A percentile compares a stretch with the other conserved stretches of the same genome.
These are phyloP conservation scores for Spondyliosoma cantharus DNA, from an alignment of 2,797 vertebrate genomes.

Conservation along the genomic window DNA sequence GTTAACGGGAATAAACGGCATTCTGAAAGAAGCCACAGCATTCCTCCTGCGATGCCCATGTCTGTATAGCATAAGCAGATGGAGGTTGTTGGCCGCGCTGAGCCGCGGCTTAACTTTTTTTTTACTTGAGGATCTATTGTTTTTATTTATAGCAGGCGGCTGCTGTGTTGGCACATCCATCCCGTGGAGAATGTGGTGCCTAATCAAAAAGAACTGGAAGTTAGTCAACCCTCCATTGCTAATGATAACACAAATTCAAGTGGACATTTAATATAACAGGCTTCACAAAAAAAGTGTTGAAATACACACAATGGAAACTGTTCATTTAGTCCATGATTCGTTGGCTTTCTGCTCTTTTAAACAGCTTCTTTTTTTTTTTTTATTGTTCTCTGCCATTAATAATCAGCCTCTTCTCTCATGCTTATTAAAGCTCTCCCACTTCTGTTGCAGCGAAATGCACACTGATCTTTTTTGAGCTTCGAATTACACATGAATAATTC, in stretches of 20 bases:
- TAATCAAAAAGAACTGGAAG: conserved; percentile 35
- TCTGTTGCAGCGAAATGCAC: conserved; percentile 25
- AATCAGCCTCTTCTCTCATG: conserved; percentile 34
- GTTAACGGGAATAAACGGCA: conserved; percentile 66
- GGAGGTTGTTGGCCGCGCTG: conserved; percentile 64
- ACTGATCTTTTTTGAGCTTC: conserved; percentile 46
- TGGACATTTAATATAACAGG: conserved; percentile 47
- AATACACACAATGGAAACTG: conserved; percentile 38
- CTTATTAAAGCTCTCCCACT: conserved; percentile 37
- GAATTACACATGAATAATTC: conserved; percentile 16
- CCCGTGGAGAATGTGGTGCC: conserved; percentile 37
- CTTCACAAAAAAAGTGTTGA: conserved; percentile 24
- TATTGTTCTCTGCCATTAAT: conserved; percentile 41
- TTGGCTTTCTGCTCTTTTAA: conserved; percentile 39
- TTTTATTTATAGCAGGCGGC: conserved; percentile 61
- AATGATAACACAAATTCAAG: conserved; percentile 62
- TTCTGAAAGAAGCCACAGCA: conserved; percentile 76
- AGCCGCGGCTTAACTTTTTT: conserved; percentile 37
- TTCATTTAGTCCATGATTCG: conserved; percentile 22
- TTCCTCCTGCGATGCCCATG: conserved; percentile 77
- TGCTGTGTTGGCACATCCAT: conserved; percentile 52
- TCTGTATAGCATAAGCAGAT: conserved; percentile 83
- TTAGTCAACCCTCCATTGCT: conserved; percentile 20
- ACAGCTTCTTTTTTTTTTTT: conserved; percentile 42
- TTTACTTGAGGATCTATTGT: conserved; percentile 62